Conservation (phyloP, 2,888 invertebrate species). For the Ischnus inquisitorius region DNA sequence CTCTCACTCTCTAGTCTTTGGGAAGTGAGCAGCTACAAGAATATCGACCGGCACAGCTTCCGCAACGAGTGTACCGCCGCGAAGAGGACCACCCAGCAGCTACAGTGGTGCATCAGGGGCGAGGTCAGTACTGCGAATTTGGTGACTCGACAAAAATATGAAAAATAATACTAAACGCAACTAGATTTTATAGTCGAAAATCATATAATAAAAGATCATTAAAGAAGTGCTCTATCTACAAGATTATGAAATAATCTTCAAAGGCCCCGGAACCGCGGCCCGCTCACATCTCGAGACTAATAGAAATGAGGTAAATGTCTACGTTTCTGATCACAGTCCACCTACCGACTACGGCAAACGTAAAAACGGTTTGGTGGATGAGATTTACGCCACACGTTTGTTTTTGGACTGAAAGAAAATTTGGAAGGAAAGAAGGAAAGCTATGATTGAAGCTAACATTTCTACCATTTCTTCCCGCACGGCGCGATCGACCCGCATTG, state of each 20-base stretch:
- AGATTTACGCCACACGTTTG: too few relatives aligned
- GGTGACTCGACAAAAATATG: slow-evolving; percentile 63
- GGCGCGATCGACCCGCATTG: too few relatives aligned
- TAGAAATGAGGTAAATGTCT: too few relatives aligned
- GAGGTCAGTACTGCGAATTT: slow-evolving; percentile 68
- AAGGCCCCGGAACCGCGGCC: neutral
- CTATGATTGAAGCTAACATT: too few relatives aligned
- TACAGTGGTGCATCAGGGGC: slow-evolving; percentile 54
- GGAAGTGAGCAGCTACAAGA: slow-evolving; percentile 45
- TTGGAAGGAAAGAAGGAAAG: too few relatives aligned
- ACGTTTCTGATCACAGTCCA: too few relatives aligned
- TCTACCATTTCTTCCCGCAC: too few relatives aligned
- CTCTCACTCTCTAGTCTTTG: slow-evolving; percentile 28
- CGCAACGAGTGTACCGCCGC: slow-evolving; percentile 59
- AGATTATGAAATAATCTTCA: neutral
- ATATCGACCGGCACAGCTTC: slow-evolving; percentile 70
- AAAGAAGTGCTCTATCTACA: neutral
- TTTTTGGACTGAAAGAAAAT: too few relatives aligned
- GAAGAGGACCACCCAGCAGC: slow-evolving; percentile 62
- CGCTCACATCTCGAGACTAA: slow-evolving; percentile 1
- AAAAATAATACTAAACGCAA: slow-evolving; percentile 27
- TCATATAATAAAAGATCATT: neutral
- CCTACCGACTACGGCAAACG: too few relatives aligned
- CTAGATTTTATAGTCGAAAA: neutral
- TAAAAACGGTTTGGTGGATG: too few relatives aligned